Conservation (phyloP, 2,888 invertebrate genomes). For the Conomelus anceps region DNA sequence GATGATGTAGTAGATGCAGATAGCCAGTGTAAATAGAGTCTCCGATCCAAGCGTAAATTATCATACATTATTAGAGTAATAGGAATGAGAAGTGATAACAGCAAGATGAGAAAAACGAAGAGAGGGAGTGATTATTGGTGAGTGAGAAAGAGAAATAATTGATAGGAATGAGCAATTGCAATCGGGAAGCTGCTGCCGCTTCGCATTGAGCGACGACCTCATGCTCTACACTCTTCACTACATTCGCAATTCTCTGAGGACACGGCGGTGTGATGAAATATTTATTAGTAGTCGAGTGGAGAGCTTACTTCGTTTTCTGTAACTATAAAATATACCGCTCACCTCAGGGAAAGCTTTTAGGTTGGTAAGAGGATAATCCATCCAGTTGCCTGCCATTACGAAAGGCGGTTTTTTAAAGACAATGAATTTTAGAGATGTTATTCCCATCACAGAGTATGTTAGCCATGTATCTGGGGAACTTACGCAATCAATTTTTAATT, state of each 20-base stretch:
- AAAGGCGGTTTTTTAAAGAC: background rate
- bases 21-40: background rate
- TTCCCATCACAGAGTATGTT: background rate
- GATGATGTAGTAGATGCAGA: no score
- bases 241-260: background rate
- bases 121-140: background rate
- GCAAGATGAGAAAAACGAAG: background rate
- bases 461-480: background rate
- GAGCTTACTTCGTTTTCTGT: background rate
- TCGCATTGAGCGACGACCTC: background rate
- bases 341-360: background rate
- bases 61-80: background rate
- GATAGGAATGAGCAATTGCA: background rate
- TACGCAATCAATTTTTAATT: background rate
- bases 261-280: background rate
- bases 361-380: background rate
- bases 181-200: background rate
- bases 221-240: no score
- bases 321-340: background rate
- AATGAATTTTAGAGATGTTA: background rate
- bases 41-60: background rate
- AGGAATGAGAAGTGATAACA: background rate
- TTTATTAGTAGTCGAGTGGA: background rate
- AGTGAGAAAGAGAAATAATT: background rate
- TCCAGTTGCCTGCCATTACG: background rate